Evolutionary conservation across 2,113 vertebrate genomes (phyloP).

Genomic region (Rhinogobius similis): DNA sequence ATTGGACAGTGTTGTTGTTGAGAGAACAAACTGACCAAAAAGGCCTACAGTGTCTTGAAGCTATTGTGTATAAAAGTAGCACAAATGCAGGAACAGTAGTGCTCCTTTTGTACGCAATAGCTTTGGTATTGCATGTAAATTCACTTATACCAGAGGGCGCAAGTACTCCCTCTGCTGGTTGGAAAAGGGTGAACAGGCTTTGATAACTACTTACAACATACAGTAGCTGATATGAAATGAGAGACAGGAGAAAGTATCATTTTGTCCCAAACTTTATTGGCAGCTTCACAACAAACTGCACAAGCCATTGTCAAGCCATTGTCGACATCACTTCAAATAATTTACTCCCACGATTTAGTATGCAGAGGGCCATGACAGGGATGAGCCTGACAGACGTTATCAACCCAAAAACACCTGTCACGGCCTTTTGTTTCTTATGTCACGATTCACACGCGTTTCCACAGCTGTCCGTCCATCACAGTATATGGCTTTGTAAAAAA

Average conservation of each 20-base stretch:
- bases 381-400: constrained; percentile 14
- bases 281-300: constrained; percentile 63
- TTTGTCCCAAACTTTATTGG: constrained; percentile 77
- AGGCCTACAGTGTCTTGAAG: too few relatives aligned
- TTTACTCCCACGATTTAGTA: constrained; percentile 49
- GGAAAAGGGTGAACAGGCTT: too few relatives aligned
- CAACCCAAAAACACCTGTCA: not conserved
- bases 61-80: too few relatives aligned
- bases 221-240: not conserved
- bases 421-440: not conserved
- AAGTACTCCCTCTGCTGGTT: not conserved
- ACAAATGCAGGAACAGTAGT: not conserved
- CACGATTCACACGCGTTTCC: constrained; percentile 9
- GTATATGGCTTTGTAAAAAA: constrained; percentile 64
- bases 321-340: constrained; percentile 64
- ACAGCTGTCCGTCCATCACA: constrained; percentile 21
- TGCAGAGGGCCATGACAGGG: constrained; percentile 24
- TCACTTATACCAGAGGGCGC: not conserved
- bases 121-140: not conserved
- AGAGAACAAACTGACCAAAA: too few relatives aligned
- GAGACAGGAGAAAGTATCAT: not conserved
- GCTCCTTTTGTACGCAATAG: not conserved
- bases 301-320: constrained; percentile 62
- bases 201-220: not conserved
- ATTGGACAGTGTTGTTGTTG: too few relatives aligned